Evolutionary conservation across 2,797 vertebrate genomes (phyloP), one percentile per base, ranked within the genome.

Genomic region (Neosalanx taihuensis): DNA sequence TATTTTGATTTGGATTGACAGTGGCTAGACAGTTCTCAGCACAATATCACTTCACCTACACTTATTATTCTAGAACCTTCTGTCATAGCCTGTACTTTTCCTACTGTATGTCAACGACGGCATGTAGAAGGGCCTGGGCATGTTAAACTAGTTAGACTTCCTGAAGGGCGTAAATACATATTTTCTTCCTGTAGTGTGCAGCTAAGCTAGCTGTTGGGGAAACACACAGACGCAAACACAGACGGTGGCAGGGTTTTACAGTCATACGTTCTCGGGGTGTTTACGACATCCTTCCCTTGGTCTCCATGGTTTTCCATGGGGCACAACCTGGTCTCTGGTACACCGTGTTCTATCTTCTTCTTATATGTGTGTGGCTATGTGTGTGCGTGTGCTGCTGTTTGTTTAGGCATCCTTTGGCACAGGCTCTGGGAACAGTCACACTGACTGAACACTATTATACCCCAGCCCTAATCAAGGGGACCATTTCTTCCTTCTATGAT

Each of bases 401-500:
- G 51, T 56, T n/a, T 56, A 17, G 18, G 18, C 51, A 56, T 56
- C 51, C 1, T 56, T 78, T 80, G 81, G 72, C 76, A 35, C 2
- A 3, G 41, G 18, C 31, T 74, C 62, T 78, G 70, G 71, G 74
- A 83, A 71, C 30, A 30, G 62, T 78, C 73, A 80, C 71, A 71
- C 73, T 65, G 33, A 57, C 58, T 57, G 29, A 18, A 62, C 66
- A 63, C 29, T 7, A 51, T 23, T 18, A 37, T 59, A 46, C 12
- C 13, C 23, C 35, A 23, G 63, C 6, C 33, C 61, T 26, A 29
- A 65, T 30, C 53, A 59, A 12, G 29, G 20, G 64, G n/a, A 30
- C 56, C 23, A 29, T 20, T 62, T 60, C 71, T 59, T 15, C 18
- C 35, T 26, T 63, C 51, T 66, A 37, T 26, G 71, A 72, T 51